Conservation (phyloP, 2,113 vertebrate genomes). For the Crotalus tigris region DNA sequence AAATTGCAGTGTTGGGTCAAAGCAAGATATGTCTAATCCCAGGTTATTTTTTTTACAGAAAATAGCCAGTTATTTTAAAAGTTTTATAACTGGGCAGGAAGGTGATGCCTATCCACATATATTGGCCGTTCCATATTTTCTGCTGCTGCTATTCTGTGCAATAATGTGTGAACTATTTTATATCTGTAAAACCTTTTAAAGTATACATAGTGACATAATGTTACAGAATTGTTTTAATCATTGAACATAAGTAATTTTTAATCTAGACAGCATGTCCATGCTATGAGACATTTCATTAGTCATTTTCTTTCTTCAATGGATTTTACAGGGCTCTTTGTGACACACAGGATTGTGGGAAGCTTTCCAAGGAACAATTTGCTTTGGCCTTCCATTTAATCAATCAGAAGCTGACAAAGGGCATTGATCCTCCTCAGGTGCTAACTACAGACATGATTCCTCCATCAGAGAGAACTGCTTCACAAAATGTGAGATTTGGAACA, state of each 20-base stretch:
- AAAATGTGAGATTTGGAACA: conserved; percentile 75
- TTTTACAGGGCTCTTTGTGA: conserved; percentile 91
- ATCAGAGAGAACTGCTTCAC: conserved; percentile 80
- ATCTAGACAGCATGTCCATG: neutral
- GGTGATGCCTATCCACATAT: neutral
- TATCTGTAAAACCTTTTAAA: neutral
- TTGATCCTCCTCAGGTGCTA: conserved; percentile 89
- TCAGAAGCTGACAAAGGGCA: conserved; percentile 88
- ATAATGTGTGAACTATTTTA: neutral
- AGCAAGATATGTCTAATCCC: neutral
- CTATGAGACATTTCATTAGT: conserved; percentile 28
- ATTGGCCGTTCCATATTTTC: neutral
- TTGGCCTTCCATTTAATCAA: conserved; percentile 95
- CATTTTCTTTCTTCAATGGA: conserved; percentile 25
- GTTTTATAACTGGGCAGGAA: neutral
- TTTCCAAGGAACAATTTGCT: conserved; percentile 95
- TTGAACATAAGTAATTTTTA: neutral
- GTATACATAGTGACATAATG: neutral
- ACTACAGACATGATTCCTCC: conserved; percentile 94
- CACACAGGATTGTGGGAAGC: conserved; percentile 89
- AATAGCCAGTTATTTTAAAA: neutral
- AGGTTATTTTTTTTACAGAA: neutral
- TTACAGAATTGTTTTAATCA: neutral
- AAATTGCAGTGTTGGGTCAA: neutral
- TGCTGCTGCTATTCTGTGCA: neutral